Evolutionary conservation across 92 coral and sea anemone genomes (phyloP), one percentile per base, ranked within the genome.

Genomic region (Actinostola sp.): DNA sequence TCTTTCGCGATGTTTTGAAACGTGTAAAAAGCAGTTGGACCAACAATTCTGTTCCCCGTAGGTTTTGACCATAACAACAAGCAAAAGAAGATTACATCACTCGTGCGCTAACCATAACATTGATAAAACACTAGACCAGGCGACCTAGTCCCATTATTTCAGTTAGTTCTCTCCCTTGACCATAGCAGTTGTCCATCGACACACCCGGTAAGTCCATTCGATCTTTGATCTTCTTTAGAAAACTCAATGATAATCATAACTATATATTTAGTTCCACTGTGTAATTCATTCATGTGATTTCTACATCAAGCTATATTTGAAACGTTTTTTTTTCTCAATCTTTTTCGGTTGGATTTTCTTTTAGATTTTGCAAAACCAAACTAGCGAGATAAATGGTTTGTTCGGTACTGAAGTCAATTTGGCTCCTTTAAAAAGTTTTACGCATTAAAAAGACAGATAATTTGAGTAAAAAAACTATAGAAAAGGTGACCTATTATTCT

Each of bases 21-120:
- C 66, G 66, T 61, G 66, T 61, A 61, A 35, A n/a, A 17, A 4
- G 17, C 21, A 34, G 16, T 16, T 34, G 21, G 33, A 31, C 13
- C 27, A 51, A 33, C 61, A 7, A 68, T 7, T 51, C 17, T 4
- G 21, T 50, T 31, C 81, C 81, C 39, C 39, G 71, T 35, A 48
- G 17, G n/a, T 63, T 50, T 44, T 12, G 9, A 2, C n/a, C 6
- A 75, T 51, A 66, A 75, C 67, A 59, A 53, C 72, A 57, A 50
- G 81, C 54, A 33, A 75, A 51, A 23, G n/a, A 49, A 51, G 34
- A 54, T 75, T 63, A 75, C 81, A 63, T 75, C 81, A 75, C 55
- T 24, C 46, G 61, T 63, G 1, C 34, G 20, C 17, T 29, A 75
- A 75, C 59, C 61, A 75, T 24, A 75, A 75, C 81, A 75, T 1